Evolutionary conservation across 2,797 vertebrate species (phyloP).

Genomic region (Enteromius viviparus): DNA sequence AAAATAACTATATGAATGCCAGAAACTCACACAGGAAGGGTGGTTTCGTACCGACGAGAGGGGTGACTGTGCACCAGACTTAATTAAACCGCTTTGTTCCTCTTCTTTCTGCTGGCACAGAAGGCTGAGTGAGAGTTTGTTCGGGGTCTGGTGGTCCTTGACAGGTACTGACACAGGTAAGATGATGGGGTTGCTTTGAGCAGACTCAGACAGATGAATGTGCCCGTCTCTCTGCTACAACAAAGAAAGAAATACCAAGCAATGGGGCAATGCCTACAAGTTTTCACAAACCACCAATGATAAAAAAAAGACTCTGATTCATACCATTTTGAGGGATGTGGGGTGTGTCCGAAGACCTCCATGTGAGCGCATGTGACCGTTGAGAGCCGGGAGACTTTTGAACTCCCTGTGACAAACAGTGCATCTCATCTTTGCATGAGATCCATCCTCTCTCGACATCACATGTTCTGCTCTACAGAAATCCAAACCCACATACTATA

Average conservation of each 20-base stretch:
- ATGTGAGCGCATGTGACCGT: conserved; percentile 93
- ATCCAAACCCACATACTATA: conserved; percentile 7
- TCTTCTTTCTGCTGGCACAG: conserved; percentile 73
- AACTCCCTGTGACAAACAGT: conserved; percentile 89
- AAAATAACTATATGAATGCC: conserved; percentile 24
- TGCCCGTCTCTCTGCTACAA: conserved; percentile 83
- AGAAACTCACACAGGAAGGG: conserved; percentile 82
- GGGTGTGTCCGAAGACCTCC: conserved; percentile 82
- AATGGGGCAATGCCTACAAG: background rate
- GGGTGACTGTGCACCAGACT: conserved; percentile 60
- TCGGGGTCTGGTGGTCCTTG: conserved; percentile 77
- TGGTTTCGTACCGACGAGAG: conserved; percentile 77
- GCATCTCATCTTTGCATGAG: conserved; percentile 79
- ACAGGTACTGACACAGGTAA: conserved; percentile 91
- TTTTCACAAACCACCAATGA: background rate
- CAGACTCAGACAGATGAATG: conserved; percentile 75
- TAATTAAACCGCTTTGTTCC: conserved; percentile 79
- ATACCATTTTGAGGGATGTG: conserved; percentile 79
- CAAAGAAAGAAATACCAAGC: conserved; percentile 68
- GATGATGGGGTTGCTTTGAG: conserved; percentile 80
- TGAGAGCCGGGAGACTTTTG: conserved; percentile 91
- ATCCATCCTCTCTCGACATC: conserved; percentile 8
- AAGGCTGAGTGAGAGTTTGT: conserved; percentile 77
- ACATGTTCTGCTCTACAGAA: conserved; percentile 45
- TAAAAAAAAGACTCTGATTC: background rate